phyloP scores from a whole-genome alignment of 2,888 invertebrate species.

The Parasteatoda lunata region DNA sequence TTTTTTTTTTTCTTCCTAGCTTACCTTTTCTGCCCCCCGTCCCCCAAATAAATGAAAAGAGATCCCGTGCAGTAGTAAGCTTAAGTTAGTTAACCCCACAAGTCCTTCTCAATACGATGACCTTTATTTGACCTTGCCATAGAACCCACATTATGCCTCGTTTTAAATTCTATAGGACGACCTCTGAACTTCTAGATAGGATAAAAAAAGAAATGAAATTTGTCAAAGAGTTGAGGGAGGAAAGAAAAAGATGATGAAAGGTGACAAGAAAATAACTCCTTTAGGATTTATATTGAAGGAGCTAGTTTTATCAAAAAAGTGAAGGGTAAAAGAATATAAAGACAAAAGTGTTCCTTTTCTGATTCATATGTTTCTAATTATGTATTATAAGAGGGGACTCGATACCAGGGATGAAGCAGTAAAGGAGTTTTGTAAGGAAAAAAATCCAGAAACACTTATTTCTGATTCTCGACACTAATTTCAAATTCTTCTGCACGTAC shows the following conservation, averaged over 20 bases:
- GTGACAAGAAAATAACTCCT: too few species aligned
- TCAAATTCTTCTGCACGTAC: too few species aligned
- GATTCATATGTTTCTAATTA: too few species aligned
- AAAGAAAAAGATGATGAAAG: background rate
- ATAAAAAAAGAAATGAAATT: conserved; percentile 19
- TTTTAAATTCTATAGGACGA: conserved; percentile 40
- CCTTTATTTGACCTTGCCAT: conserved; percentile 57
- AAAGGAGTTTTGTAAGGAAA: too few species aligned
- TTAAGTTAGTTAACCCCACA: conserved; percentile 45
- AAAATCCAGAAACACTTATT: too few species aligned
- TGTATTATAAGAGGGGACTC: too few species aligned
- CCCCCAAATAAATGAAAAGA: conserved; percentile 5
- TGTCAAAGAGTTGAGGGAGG: conserved; percentile 15
- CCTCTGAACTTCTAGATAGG: conserved; percentile 25
- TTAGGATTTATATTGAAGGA: too few species aligned
- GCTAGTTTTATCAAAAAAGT: too few species aligned
- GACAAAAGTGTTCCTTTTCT: too few species aligned
- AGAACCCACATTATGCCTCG: conserved; percentile 48
- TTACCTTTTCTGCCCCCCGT: conserved; percentile 4
- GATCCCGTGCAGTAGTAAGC: background rate
- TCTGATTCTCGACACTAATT: too few species aligned
- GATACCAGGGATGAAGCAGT: too few species aligned
- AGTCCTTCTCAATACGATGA: conserved; percentile 40
- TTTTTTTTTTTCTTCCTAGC: background rate
- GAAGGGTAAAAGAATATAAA: too few species aligned